Conservation (phyloP, 2,113 vertebrate species). For the Prochilodus magdalenae region DNA sequence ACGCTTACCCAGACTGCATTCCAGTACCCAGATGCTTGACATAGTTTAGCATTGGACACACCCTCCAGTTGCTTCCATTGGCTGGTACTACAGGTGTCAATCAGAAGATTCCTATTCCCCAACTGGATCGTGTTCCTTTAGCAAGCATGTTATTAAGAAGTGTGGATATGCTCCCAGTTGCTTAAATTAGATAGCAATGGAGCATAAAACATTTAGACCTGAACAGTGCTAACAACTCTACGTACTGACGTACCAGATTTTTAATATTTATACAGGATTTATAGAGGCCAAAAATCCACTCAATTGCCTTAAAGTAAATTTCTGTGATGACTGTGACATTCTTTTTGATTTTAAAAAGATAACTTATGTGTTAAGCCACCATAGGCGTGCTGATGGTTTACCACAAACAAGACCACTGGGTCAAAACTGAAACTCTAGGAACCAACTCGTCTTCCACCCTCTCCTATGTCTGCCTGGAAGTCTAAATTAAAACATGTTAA, state of each 20-base stretch:
- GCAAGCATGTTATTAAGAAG: background rate
- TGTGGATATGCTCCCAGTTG: background rate
- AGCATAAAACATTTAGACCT: background rate
- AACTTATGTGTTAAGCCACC: constrained; percentile 25
- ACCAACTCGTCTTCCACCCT: constrained; percentile 8
- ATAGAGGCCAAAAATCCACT: no score
- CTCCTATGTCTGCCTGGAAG: constrained; percentile 34
- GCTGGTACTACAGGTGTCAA: constrained; percentile 8
- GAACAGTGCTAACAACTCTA: background rate
- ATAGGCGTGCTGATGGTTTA: constrained; percentile 30
- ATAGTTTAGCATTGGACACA: constrained; percentile 47
- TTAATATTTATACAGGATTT: no score
- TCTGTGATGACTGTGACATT: background rate
- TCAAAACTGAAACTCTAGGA: constrained; percentile 22
- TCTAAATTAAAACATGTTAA: constrained; percentile 55
- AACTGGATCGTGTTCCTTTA: background rate
- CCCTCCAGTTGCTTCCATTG: constrained; percentile 39
- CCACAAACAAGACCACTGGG: constrained; percentile 29
- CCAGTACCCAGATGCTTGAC: constrained; percentile 62
- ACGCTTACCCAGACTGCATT: constrained; percentile 64
- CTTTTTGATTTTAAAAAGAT: constrained; percentile 15
- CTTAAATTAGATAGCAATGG: background rate
- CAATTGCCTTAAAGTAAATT: no score
- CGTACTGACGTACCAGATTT: background rate
- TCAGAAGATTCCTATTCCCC: background rate